Evolutionary conservation across 2,113 vertebrate species (phyloP), one percentile per base, ranked within the genome.

Genomic region (Gnathonemus longibarbis): DNA sequence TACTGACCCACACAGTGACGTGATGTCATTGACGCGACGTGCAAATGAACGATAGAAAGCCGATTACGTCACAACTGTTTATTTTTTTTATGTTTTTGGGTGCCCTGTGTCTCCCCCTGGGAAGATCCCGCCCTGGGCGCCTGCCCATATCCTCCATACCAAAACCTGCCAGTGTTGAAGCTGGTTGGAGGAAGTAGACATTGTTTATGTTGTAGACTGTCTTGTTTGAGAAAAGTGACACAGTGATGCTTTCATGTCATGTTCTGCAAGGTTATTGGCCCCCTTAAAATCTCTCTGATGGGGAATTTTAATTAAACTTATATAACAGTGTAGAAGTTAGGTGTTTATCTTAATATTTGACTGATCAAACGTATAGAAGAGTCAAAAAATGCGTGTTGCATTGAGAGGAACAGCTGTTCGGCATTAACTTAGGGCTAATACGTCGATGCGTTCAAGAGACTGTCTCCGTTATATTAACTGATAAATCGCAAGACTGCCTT

Each of bases 301-400:
- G 62, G 62, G 27, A 31, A 31, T 70, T 70, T 70, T 70, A 80
- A 80, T 80, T 80, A 80, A 80, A 80, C 74, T 42, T 80, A 80
- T 19, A 42, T 35, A 80, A 42, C 74, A 80, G 15, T 80, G 74
- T 39, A 19, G 74, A 80, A 42, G n/a, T 11, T 70, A 70, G n/a
- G 62, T 70, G 62, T 70, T 70, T 70, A 70, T 70, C 62, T 70
- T 70, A 35, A 80, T 80, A 35, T 80, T 80, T 80, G 74, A 80
- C 35, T 80, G 5, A 80, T 80, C 74, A 80, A 42, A 80, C 74
- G 35, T 80, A 42, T 80, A 80, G 74, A 80, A 80, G 15, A 80
- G 74, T 80, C 35, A 80, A 42, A 42, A 80, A 80, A 80, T 42
- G 35, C 4, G 74, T 42, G 74, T 19, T 42, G 19, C 74, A 19